Evolutionary conservation across 2,888 invertebrate species (phyloP).

Genomic region (Ellobium chinense): DNA sequence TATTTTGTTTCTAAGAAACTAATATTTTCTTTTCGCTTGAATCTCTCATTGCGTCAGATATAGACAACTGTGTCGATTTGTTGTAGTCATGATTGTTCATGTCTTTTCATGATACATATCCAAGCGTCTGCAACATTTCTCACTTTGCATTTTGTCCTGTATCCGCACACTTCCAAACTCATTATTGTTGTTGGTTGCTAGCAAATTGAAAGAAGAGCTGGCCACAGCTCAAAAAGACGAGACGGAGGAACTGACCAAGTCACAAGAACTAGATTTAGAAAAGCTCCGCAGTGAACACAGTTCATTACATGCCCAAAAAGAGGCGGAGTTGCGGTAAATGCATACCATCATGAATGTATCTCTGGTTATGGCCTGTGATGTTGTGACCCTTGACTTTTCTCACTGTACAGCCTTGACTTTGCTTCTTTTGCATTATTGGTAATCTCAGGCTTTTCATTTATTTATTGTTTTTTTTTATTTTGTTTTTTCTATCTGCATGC

Average conservation of each 20-base stretch:
- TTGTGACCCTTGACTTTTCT: not conserved
- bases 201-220: constrained; percentile 44
- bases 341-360: not conserved
- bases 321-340: constrained; percentile 41
- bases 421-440: not conserved
- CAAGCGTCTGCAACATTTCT: too few relatives aligned
- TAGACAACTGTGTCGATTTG: too few relatives aligned
- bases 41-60: too few relatives aligned
- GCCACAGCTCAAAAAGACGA: constrained; percentile 38
- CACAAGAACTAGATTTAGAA: constrained; percentile 42
- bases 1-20: too few relatives aligned
- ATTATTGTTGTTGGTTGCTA: constrained; percentile 27
- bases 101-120: too few relatives aligned
- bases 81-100: too few relatives aligned
- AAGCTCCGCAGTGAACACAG: constrained; percentile 42
- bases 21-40: too few relatives aligned
- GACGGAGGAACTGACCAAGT: constrained; percentile 31
- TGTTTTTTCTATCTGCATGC: not conserved
- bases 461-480: not conserved
- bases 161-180: too few relatives aligned
- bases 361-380: too few relatives aligned
- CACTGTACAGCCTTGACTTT: not conserved
- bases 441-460: not conserved
- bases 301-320: constrained; percentile 5
- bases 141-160: too few relatives aligned